A percentile compares a stretch with the other conserved stretches of the same genome.
phyloP scores from a whole-genome alignment of 2,888 invertebrate species.

The Blera fallax region DNA sequence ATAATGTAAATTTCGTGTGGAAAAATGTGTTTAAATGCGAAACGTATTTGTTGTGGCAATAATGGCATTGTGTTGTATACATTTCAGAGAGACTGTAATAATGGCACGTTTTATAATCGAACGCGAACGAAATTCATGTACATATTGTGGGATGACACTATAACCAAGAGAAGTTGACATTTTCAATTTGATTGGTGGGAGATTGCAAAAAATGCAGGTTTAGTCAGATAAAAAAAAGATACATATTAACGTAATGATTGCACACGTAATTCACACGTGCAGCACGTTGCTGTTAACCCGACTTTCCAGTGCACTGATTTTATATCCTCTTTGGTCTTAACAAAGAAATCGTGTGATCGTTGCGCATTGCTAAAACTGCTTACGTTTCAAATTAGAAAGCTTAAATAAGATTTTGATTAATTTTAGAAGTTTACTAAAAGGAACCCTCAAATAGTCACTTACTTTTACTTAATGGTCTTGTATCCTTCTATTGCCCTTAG shows the following conservation, averaged over 20 bases:
- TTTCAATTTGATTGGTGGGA: slow-evolving; percentile 10
- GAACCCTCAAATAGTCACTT: too few relatives aligned
- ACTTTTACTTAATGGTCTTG: too few relatives aligned
- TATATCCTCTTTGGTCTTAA: background rate
- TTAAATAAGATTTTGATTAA: background rate
- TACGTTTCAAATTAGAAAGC: background rate
- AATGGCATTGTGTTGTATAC: slow-evolving; percentile 42
- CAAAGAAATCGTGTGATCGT: background rate
- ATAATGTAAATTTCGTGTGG: slow-evolving; percentile 62
- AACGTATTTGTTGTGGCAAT: slow-evolving; percentile 49
- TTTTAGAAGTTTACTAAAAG: background rate
- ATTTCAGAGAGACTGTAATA: background rate
- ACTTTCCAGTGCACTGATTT: background rate
- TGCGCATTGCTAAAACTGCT: background rate
- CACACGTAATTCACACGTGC: background rate
- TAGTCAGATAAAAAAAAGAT: background rate
- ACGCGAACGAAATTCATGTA: background rate
- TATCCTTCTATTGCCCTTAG: too few relatives aligned
- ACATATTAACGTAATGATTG: background rate
- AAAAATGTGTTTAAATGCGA: slow-evolving; percentile 53
- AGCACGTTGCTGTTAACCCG: background rate
- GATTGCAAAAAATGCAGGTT: background rate
- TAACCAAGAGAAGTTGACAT: background rate
- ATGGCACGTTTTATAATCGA: slow-evolving; percentile 27
- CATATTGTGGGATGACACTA: background rate